Evolutionary conservation across 2,888 invertebrate species (phyloP).

Genomic region (Graphium colonna): DNA sequence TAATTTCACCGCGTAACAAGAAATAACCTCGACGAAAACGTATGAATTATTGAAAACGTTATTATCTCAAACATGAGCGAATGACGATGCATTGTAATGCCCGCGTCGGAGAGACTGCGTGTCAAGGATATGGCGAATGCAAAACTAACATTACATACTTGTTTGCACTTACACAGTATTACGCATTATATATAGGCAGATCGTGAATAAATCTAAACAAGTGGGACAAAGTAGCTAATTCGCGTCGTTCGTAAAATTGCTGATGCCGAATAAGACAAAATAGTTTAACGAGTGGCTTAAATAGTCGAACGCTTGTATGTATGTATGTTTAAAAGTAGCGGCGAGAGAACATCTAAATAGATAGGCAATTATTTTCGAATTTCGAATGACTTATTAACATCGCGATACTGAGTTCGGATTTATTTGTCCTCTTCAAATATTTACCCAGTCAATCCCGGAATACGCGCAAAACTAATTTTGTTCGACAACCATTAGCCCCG

Average conservation of each 20-base stretch:
- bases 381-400: slow-evolving; percentile 3
- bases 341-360: too few species aligned
- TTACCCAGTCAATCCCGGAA: slow-evolving; percentile 8
- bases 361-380: too few species aligned
- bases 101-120: background rate
- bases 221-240: too few species aligned
- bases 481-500: slow-evolving; percentile 11
- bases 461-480: slow-evolving; percentile 19
- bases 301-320: too few species aligned
- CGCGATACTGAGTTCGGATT: slow-evolving; percentile 5
- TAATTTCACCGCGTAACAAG: background rate
- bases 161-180: too few species aligned
- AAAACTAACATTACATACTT: background rate
- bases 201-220: too few species aligned
- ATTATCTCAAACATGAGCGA: background rate
- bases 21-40: background rate
- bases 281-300: too few species aligned
- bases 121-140: background rate
- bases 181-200: too few species aligned
- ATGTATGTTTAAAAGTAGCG: too few species aligned
- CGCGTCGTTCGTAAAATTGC: too few species aligned
- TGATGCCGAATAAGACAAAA: too few species aligned
- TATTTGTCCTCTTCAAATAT: slow-evolving; percentile 20
- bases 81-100: slow-evolving; percentile 18
- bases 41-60: background rate